Base-by-base conservation (phyloP, 2,888 invertebrate species). In the Agonopterix arenella region DNA sequence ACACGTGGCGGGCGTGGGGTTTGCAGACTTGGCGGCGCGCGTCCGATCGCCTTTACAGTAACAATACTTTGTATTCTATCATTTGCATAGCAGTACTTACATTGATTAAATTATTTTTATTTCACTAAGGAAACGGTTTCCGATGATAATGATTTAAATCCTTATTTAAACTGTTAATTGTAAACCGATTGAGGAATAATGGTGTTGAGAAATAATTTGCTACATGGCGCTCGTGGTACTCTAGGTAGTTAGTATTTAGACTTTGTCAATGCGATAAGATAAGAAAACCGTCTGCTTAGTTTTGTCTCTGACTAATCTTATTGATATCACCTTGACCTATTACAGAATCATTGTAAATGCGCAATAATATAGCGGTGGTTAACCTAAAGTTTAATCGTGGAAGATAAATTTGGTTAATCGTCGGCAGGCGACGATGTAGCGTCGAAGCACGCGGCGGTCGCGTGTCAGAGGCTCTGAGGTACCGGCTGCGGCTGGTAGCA, bases 241-340 rank as follows among this genome's bases (percentile, higher is more conserved):
- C 48, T 13, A 2, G 52, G 50, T 47, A 16, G 46, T 48, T 45
- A 28, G 28, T 28, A 28, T 28, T 28, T 5, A 28, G 28, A 28
- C 28, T 28, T 28, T 1, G 28, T 28, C 28, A 28, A 28, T 60
- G 56, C 61, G 70, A 76, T 74, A 76, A 70, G 53, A 59, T 59
- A 47, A 53, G 68, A 13, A 13, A 11, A 67, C 62, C 64, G 71
- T 74, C 68, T 68, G 58, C 49, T 56, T 51, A 53, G 55, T 65
- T 70, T 73, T 73, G 66, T 57, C 48, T 55, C 51, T 56, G 48
- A 59, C 54, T 67, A 70, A 70, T 72, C 64, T 66, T 62, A 57
- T 61, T 55, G 61, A 62, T 62, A 61, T 74, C 64, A 63, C 73
- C 77, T 78, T 83, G 82, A 80, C 81, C 79, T 70, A 73, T 76